A percentile compares a stretch with the other conserved stretches of the same genome.
phyloP scores from a whole-genome alignment of 2,113 vertebrate genomes.

The Pterocles gutturalis region DNA sequence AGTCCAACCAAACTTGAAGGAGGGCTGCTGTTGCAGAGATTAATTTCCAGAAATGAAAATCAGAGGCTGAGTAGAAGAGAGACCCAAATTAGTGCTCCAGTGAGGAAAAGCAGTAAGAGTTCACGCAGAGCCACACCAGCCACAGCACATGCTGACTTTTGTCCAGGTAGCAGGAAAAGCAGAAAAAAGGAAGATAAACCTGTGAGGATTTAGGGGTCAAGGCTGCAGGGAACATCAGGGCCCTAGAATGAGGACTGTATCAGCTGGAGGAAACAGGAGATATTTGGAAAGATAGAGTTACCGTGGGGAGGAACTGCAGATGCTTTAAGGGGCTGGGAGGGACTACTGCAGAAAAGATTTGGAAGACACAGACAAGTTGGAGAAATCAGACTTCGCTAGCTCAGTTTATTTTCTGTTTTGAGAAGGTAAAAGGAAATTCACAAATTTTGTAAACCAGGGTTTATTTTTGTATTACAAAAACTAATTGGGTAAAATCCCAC shows the following conservation, averaged over 20 bases:
- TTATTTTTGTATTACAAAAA: not conserved
- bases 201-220: not conserved
- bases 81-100: not conserved
- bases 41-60: not conserved
- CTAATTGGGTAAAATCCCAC: not conserved
- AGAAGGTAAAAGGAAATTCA: not conserved
- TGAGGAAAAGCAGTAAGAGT: not conserved
- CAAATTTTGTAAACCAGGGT: not conserved
- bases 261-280: not conserved
- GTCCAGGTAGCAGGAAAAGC: not conserved
- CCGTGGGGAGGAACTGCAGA: not conserved
- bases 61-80: not conserved
- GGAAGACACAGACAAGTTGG: not conserved
- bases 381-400: not conserved
- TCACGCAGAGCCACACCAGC: not conserved
- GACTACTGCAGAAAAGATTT: not conserved
- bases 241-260: not conserved
- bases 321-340: not conserved
- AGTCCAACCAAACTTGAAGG: not conserved
- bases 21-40: not conserved
- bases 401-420: not conserved
- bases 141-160: not conserved
- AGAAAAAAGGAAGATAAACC: not conserved
- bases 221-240: not conserved
- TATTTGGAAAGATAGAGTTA: not conserved